Conservation (phyloP, 2,797 vertebrate species). For the Hypotaenidia philippensis region DNA sequence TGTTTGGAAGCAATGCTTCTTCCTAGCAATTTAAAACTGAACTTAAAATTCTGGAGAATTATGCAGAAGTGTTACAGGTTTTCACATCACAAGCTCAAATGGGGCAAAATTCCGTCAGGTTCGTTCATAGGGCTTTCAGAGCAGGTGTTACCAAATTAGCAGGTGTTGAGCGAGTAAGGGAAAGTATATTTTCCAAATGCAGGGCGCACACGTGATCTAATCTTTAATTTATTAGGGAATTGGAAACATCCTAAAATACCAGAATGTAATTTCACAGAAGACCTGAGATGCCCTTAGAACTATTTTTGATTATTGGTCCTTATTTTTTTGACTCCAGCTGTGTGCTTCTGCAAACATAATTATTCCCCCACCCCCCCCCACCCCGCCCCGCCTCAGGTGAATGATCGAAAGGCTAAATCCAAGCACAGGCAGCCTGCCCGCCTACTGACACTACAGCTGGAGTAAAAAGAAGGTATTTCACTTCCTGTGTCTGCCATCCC, state of each 20-base stretch:
- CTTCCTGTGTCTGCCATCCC: background rate
- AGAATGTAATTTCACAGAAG: slow-evolving; percentile 5
- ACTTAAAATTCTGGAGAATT: background rate
- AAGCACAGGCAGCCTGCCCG: background rate
- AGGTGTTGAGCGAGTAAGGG: background rate
- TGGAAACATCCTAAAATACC: background rate
- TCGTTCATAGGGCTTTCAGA: background rate
- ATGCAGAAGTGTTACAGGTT: background rate
- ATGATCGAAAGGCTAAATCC: slow-evolving; percentile 16
- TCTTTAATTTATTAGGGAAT: slow-evolving; percentile 23
- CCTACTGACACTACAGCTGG: background rate
- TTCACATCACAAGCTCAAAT: background rate
- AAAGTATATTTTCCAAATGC: background rate
- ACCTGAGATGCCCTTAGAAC: slow-evolving; percentile 1
- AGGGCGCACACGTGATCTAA: background rate
- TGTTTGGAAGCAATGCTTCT: background rate
- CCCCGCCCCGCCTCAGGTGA: background rate
- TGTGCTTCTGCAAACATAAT: background rate
- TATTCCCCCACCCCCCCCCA: too few relatives aligned
- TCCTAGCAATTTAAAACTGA: background rate
- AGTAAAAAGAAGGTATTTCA: background rate
- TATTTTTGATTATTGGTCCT: slow-evolving; percentile 16
- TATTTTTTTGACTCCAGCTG: background rate
- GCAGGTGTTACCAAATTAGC: background rate
- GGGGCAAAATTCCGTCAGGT: background rate